These are phyloP conservation scores for Rhabdophis nuchalis DNA, from an alignment of 2,797 vertebrate species.

Conservation along the genomic window DNA sequence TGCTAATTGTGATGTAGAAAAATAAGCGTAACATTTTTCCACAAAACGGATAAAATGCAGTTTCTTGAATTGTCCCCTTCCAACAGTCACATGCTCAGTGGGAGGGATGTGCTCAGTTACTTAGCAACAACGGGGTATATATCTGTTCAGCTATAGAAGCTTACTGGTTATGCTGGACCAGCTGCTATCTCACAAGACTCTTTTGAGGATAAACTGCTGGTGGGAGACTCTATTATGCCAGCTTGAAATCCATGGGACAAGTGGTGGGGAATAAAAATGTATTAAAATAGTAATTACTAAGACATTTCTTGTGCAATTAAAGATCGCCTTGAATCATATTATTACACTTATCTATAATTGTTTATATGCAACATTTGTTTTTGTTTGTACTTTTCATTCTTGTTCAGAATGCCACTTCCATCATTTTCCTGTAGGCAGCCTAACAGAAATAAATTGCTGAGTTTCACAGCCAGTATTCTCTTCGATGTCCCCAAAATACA, in stretches of 20 bases:
- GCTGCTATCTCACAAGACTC: not conserved
- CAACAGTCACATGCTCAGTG: not conserved
- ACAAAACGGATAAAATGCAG: not conserved
- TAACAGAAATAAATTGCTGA: constrained; percentile 15
- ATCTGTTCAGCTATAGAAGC: not conserved
- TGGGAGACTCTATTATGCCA: not conserved
- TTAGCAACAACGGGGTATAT: not conserved
- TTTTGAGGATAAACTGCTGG: not conserved
- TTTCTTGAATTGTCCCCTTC: not conserved
- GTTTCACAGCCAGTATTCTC: not conserved
- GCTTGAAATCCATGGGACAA: not conserved
- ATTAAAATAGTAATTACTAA: not conserved
- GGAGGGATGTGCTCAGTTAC: not conserved
- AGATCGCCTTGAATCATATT: not conserved
- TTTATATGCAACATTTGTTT: not conserved
- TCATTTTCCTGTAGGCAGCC: not conserved
- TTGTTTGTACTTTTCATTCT: constrained; percentile 7
- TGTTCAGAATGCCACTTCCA: constrained; percentile 14
- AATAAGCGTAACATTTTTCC: not conserved
- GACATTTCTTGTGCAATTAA: not conserved
- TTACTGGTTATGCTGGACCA: not conserved
- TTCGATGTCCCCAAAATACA: not conserved
- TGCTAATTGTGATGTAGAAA: not conserved
- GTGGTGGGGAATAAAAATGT: not conserved
- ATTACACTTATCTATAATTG: not conserved